Conservation (phyloP, 2,113 vertebrate genomes). For the Neolamprologus hecqui region DNA sequence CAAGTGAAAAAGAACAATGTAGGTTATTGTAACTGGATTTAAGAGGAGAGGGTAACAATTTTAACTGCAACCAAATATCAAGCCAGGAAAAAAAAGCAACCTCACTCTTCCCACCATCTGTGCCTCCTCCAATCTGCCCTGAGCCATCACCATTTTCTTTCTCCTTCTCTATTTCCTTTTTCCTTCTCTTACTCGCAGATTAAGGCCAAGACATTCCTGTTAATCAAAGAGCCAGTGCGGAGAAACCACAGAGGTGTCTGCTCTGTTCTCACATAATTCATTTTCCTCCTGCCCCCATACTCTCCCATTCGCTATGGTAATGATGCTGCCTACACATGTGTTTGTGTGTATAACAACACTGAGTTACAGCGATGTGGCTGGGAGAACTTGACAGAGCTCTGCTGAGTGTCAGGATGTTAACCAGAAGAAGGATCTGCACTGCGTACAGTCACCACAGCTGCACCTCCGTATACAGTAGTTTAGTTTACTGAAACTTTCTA, state of each 20-base stretch:
- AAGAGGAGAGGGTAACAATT: not conserved
- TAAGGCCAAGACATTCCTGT: slow-evolving; percentile 24
- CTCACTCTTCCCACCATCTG: not conserved
- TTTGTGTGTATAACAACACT: not conserved
- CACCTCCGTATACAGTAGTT: not conserved
- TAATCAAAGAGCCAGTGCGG: slow-evolving; percentile 36
- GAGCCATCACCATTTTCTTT: not conserved
- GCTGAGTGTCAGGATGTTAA: slow-evolving; percentile 27
- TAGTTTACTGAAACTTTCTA: slow-evolving; percentile 16
- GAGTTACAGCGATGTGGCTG: slow-evolving; percentile 13
- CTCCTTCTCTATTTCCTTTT: not conserved
- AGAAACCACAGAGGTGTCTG: slow-evolving; percentile 46
- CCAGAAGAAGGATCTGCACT: slow-evolving; percentile 23
- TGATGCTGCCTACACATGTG: not conserved
- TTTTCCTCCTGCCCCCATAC: not conserved
- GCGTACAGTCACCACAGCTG: slow-evolving; percentile 20
- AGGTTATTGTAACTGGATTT: not conserved
- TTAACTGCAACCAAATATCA: not conserved
- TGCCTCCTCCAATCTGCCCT: not conserved
- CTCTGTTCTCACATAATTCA: slow-evolving; percentile 34
- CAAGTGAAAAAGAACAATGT: not conserved
- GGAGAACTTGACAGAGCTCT: slow-evolving; percentile 16
- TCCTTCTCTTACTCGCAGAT: not conserved
- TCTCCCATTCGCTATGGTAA: slow-evolving; percentile 11
- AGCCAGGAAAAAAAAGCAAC: not conserved